Base-by-base conservation (phyloP, 64 coral and sea anemone genomes). In the Montipora capricornis region DNA sequence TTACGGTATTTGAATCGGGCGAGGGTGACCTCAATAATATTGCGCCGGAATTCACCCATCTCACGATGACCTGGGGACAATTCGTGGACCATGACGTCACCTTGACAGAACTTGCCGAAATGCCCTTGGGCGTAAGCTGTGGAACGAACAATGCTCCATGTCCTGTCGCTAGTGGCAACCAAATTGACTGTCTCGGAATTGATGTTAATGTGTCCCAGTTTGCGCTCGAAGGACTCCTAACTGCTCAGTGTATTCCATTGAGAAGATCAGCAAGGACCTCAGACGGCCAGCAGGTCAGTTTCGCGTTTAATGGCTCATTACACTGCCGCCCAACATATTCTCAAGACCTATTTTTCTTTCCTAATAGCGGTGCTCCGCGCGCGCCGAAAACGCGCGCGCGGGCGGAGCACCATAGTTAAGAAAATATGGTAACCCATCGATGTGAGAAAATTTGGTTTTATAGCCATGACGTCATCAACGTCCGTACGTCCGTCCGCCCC, bases 1-100 rank as follows among this genome's bases (percentile, higher is more conserved):
- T 4, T 3, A 10, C 17, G n/a, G 46, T 49, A 5, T 70, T 86
- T 49, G 9, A 0, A 2, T 15, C 10, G 16, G 16, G 4, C 20
- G 2, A 1, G 3, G 45, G 4, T 1, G 10, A 46, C 20, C 16
- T 15, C 13, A 16, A 20, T 20, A 5, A 15, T 2, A 11, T 4
- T 9, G 19, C 78, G 9, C 49, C 50, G 5, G 3, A 20, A 2
- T 20, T 89, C 17, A 94, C 84, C n/a, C 92, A 94, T 67, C 19
- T 94, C 8, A n/a, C 73, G 4, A 94, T 93, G 91, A 87, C 83
- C 6, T 93, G 47, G 47, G 91, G 91, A 12, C 91, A 93, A 78
- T 88, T 73, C 3, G 4, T 80, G 17, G 91, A 88, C 59, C 91
- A 93, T 14, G 91, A 93, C 22, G 5, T 80, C 1, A 93, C 91